Evolutionary conservation across 2,888 invertebrate genomes (phyloP).

Genomic region (Meteorus colon): DNA sequence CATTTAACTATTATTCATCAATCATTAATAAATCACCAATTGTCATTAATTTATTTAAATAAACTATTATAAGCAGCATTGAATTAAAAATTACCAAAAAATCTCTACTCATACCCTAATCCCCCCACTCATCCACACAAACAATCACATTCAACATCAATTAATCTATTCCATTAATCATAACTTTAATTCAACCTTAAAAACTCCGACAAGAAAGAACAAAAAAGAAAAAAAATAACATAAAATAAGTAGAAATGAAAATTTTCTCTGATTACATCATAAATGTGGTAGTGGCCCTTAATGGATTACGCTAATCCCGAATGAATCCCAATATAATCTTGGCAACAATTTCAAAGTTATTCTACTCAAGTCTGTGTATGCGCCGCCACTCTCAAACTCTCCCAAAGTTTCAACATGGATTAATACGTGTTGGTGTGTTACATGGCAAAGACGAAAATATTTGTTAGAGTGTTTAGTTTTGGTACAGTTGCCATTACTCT

Average conservation of each 20-base stretch:
- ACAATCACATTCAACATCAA: too few relatives aligned
- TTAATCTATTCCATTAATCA: too few relatives aligned
- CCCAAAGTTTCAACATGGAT: constrained; percentile 4
- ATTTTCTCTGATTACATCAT: neutral
- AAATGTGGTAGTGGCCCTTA: constrained; percentile 4
- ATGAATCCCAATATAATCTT: constrained; percentile 16
- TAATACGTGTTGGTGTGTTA: neutral
- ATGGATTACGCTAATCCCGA: constrained; percentile 9
- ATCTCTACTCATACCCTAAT: too few relatives aligned
- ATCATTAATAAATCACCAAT: too few relatives aligned
- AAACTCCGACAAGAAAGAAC: too few relatives aligned
- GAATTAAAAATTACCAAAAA: too few relatives aligned
- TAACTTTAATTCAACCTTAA: too few relatives aligned
- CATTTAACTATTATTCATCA: too few relatives aligned
- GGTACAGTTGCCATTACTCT: too few relatives aligned
- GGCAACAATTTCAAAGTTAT: constrained; percentile 13
- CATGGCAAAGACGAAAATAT: neutral
- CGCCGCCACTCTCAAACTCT: neutral
- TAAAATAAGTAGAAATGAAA: neutral
- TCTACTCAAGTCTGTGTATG: constrained; percentile 8
- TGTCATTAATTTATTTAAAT: too few relatives aligned
- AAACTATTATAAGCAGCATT: too few relatives aligned
- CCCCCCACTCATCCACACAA: too few relatives aligned
- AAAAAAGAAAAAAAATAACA: neutral
- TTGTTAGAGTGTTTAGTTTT: neutral